Evolutionary conservation across 2,113 vertebrate genomes (phyloP).

Genomic region (Sialia sialis): DNA sequence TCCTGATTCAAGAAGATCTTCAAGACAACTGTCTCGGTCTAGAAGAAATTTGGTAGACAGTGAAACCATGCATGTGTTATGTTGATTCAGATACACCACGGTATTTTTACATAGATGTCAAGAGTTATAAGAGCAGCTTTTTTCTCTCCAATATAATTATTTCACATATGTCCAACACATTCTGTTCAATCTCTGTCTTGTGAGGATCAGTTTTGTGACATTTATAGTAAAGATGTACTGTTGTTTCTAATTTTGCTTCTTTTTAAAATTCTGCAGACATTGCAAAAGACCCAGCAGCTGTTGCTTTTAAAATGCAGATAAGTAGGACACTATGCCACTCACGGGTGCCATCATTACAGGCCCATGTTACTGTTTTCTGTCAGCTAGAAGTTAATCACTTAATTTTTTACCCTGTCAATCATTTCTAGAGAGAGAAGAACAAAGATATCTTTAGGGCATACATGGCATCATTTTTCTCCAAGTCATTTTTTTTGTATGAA

Average conservation of each 20-base stretch:
- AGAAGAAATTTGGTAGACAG: not conserved
- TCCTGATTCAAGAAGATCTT: not conserved
- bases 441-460: not conserved
- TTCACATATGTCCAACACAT: not conserved
- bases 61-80: not conserved
- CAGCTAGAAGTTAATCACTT: conserved; percentile 36
- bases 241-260: conserved; percentile 21
- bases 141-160: not conserved
- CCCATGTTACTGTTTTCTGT: conserved; percentile 2
- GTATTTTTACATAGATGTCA: not conserved
- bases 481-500: not conserved
- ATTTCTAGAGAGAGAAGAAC: not conserved
- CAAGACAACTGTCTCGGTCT: not conserved
- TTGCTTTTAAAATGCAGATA: conserved; percentile 50
- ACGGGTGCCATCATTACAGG: not conserved
- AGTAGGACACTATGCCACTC: conserved; percentile 15
- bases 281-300: conserved; percentile 18
- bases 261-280: conserved; percentile 24
- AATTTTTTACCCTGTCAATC: conserved; percentile 17
- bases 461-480: not conserved
- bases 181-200: not conserved
- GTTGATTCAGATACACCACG: not conserved
- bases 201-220: not conserved
- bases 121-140: not conserved
- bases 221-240: not conserved